phyloP scores from a whole-genome alignment of 2,888 invertebrate species.

The Autographa gamma region DNA sequence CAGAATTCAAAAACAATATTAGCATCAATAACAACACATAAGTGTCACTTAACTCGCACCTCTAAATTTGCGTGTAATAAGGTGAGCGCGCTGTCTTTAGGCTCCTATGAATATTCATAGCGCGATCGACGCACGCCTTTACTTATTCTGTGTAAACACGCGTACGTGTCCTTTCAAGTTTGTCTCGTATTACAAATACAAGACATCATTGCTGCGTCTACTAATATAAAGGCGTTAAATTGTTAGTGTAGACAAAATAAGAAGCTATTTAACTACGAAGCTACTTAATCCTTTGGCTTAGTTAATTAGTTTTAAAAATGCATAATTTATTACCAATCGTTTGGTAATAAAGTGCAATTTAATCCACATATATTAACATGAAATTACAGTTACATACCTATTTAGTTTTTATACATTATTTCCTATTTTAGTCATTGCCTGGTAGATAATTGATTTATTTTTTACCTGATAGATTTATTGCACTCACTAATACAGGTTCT shows the following conservation, averaged over 20 bases:
- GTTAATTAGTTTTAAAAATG: too few relatives aligned
- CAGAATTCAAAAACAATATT: constrained; percentile 10
- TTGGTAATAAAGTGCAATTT: too few relatives aligned
- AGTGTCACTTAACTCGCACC: constrained; percentile 52
- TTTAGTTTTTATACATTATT: too few relatives aligned
- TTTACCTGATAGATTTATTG: too few relatives aligned
- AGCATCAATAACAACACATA: constrained; percentile 39
- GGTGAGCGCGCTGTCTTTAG: constrained; percentile 52
- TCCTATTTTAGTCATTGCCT: too few relatives aligned
- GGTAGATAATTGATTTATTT: too few relatives aligned
- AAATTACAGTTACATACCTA: too few relatives aligned
- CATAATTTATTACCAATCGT: too few relatives aligned
- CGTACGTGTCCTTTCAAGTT: constrained; percentile 79
- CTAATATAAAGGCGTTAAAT: constrained; percentile 37
- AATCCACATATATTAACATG: too few relatives aligned
- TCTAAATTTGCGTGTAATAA: constrained; percentile 58
- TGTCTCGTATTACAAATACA: constrained; percentile 77
- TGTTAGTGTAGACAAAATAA: not conserved
- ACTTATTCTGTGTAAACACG: constrained; percentile 82
- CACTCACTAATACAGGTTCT: too few relatives aligned
- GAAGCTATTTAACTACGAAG: not conserved
- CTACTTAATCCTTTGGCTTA: too few relatives aligned
- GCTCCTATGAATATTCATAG: constrained; percentile 81
- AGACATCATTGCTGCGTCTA: constrained; percentile 46
- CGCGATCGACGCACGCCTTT: constrained; percentile 78